Evolutionary conservation across 1,140 invertebrate genomes (phyloP), one percentile per base, ranked within the genome.

Genomic region (Anthonomus grandis): DNA sequence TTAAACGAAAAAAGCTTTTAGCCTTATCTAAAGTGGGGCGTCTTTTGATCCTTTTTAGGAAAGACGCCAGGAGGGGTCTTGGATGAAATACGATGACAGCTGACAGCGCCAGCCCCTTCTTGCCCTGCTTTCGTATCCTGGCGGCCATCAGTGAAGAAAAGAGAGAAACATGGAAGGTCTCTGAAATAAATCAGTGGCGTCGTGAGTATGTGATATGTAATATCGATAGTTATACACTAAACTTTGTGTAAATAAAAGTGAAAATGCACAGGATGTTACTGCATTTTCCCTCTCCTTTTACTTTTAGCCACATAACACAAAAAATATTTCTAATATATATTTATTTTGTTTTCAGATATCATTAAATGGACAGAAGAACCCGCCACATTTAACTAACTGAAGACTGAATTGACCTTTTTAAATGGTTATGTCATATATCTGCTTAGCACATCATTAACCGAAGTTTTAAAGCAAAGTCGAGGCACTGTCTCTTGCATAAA

Each of bases 391-490:
- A n/a, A n/a, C n/a, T n/a, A n/a, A n/a, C n/a, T n/a, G n/a, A n/a
- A n/a, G n/a, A n/a, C n/a, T n/a, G n/a, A n/a, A n/a, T n/a, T n/a
- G n/a, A n/a, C n/a, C n/a, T n/a, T n/a, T n/a, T n/a, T n/a, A n/a
- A n/a, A n/a, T n/a, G n/a, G n/a, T n/a, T n/a, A n/a, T n/a, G n/a
- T n/a, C n/a, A n/a, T n/a, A 39, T 23, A 51, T 51, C 19, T n/a
- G n/a, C 36, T 51, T 51, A 23, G 48, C 48, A 39, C 48, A 15
- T 51, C 48, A 51, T 51, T 51, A 51, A 51, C 38, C 34, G 6
- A 51, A 24, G 48, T 13, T n/a, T n/a, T 17, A 48, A 48, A 34
- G 48, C 48, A 31, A 38, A 51, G 24, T 13, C 39, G 36, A 51
- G 22, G 17, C 21, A 38, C 38, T 39, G 34, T 38, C 34, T 38